Conservation (phyloP, 2,113 vertebrate species). For the Eurystomus gularis region DNA sequence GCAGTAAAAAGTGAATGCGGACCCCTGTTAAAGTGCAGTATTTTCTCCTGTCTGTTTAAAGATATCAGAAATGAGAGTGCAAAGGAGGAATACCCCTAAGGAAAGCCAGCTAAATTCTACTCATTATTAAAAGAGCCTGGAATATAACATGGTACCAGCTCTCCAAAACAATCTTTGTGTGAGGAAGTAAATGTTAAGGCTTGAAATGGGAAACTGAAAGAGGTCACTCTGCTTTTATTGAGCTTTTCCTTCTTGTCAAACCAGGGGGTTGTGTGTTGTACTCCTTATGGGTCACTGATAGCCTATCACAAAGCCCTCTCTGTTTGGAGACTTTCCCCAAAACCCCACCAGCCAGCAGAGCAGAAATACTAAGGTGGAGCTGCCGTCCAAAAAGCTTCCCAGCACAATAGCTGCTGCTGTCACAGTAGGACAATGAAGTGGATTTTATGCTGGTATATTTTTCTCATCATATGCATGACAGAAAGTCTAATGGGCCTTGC, state of each 20-base stretch:
- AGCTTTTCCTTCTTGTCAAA: slow-evolving; percentile 78
- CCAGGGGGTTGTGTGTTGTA: slow-evolving; percentile 66
- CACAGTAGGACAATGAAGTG: slow-evolving; percentile 78
- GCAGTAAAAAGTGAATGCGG: not conserved
- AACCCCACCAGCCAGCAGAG: slow-evolving; percentile 75
- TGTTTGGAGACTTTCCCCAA: slow-evolving; percentile 73
- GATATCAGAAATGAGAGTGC: not conserved
- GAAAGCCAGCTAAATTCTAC: not conserved
- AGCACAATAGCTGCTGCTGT: slow-evolving; percentile 84
- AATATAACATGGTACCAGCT: slow-evolving; percentile 9
- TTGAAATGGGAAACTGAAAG: slow-evolving; percentile 75
- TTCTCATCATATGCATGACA: slow-evolving; percentile 86
- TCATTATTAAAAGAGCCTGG: not conserved
- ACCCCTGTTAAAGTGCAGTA: not conserved
- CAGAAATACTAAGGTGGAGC: slow-evolving; percentile 75
- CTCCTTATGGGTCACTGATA: slow-evolving; percentile 78
- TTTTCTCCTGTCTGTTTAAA: not conserved
- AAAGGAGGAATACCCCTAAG: slow-evolving; percentile 25
- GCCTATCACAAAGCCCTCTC: slow-evolving; percentile 92
- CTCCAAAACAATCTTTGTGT: slow-evolving; percentile 46
- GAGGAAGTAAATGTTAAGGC: slow-evolving; percentile 47
- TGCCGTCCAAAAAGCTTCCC: slow-evolving; percentile 53
- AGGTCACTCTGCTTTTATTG: slow-evolving; percentile 73
- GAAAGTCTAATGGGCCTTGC: slow-evolving; percentile 92
- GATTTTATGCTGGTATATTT: slow-evolving; percentile 81